Percentiles rank a stretch among this genome's conserved stretches.
These are phyloP conservation scores for Symphodus melops DNA, from an alignment of 2,113 vertebrate species.

Conservation along the genomic window DNA sequence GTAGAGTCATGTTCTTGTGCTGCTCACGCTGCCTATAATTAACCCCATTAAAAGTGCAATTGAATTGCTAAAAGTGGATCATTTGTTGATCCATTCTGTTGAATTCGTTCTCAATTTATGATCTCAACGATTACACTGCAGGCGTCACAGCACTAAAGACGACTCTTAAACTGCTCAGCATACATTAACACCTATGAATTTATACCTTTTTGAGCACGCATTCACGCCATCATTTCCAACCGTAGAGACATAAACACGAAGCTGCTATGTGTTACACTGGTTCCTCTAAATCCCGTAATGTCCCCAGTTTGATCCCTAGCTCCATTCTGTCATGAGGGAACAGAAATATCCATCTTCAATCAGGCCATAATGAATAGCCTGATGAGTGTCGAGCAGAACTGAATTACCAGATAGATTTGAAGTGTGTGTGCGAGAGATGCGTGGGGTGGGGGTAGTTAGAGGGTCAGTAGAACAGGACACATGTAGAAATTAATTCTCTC, in stretches of 20 bases:
- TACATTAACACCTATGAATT: conserved; percentile 67
- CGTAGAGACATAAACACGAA: conserved; percentile 25
- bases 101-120: conserved; percentile 79
- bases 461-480: conserved; percentile 77
- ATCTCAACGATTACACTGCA: conserved; percentile 74
- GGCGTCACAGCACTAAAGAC: conserved; percentile 59
- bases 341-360: conserved; percentile 81
- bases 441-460: conserved; percentile 34
- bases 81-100: conserved; percentile 77
- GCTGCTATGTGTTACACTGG: conserved; percentile 50
- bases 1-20: conserved; percentile 69
- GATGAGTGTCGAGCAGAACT: conserved; percentile 77
- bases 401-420: conserved; percentile 77
- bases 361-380: conserved; percentile 79
- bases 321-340: conserved; percentile 76
- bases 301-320: conserved; percentile 72
- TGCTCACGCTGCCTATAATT: conserved; percentile 79
- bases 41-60: conserved; percentile 81
- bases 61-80: conserved; percentile 77
- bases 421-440: conserved; percentile 21
- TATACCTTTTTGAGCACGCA: conserved; percentile 57
- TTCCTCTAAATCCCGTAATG: conserved; percentile 66
- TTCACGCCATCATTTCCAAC: conserved; percentile 34
- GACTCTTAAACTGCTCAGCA: conserved; percentile 52
- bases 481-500: conserved; percentile 76